Percentiles rank a stretch among this genome's conserved stretches.
phyloP scores from a whole-genome alignment of 2,888 invertebrate genomes.

The Pantelozetes paolii region DNA sequence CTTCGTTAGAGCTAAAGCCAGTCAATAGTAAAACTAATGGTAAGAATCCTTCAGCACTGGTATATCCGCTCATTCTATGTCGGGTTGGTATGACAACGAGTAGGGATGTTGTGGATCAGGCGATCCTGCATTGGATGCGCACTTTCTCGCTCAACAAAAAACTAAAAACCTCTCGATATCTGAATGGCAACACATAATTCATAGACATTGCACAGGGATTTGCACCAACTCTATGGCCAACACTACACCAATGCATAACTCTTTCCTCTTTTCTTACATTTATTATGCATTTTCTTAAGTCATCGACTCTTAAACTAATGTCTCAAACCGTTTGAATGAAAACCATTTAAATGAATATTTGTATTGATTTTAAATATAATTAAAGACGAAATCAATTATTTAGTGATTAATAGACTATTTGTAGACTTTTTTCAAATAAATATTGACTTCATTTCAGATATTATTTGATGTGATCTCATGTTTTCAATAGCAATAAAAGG shows the following conservation, averaged over 20 bases:
- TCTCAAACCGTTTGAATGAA: no score
- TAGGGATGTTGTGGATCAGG: constrained; percentile 15
- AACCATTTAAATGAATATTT: not conserved
- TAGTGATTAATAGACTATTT: no score
- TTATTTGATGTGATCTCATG: not conserved
- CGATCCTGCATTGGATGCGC: not conserved
- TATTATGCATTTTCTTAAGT: not conserved
- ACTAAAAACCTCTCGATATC: constrained; percentile 7
- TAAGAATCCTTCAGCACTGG: not conserved
- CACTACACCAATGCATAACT: not conserved
- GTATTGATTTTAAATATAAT: no score
- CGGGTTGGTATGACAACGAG: constrained; percentile 5
- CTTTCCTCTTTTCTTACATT: constrained; percentile 2
- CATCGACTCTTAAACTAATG: not conserved
- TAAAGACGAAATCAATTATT: no score
- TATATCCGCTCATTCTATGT: constrained; percentile 16
- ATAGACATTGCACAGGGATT: constrained; percentile 23
- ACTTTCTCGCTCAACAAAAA: not conserved
- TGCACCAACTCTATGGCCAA: not conserved
- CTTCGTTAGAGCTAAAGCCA: not conserved
- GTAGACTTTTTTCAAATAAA: not conserved
- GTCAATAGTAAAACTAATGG: not conserved
- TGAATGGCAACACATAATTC: constrained; percentile 9
- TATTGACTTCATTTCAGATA: not conserved
- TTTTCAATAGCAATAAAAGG: not conserved